Evolutionary conservation across 2,113 vertebrate genomes (phyloP).

Genomic region (Panurus biarmicus): DNA sequence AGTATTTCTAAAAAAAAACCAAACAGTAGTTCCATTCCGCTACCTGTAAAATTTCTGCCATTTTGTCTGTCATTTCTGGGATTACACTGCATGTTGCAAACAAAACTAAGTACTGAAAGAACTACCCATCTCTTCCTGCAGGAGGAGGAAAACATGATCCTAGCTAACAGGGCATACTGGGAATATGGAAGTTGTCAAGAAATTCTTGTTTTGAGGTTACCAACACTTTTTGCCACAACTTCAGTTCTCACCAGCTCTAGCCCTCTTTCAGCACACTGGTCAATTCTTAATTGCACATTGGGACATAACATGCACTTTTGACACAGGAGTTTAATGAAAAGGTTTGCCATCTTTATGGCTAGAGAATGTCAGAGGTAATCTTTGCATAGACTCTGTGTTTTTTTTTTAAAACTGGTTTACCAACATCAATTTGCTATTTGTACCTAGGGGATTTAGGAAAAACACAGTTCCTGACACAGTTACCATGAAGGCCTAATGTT

Average conservation of each 20-base stretch:
- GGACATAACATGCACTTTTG: background rate
- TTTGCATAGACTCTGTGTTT: background rate
- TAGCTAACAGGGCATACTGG: conserved; percentile 1
- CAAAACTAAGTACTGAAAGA: background rate
- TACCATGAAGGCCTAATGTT: conserved; percentile 55
- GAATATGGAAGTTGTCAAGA: conserved; percentile 22
- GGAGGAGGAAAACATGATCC: background rate
- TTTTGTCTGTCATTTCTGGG: background rate
- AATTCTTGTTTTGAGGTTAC: background rate
- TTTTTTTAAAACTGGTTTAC: background rate
- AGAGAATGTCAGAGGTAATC: background rate
- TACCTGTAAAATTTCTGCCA: background rate
- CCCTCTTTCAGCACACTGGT: background rate
- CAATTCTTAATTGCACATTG: background rate
- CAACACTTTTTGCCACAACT: background rate
- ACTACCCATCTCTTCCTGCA: background rate
- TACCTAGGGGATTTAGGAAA: conserved; percentile 44
- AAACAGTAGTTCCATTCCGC: background rate
- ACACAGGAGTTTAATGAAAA: conserved; percentile 21
- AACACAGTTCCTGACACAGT: conserved; percentile 53
- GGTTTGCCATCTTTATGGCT: background rate
- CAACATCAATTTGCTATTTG: conserved; percentile 16
- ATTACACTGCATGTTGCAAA: background rate
- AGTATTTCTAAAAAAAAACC: background rate
- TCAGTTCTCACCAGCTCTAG: background rate